These are phyloP conservation scores for Cettia cetti DNA, from an alignment of 2,113 vertebrate genomes.

Conservation along the genomic window DNA sequence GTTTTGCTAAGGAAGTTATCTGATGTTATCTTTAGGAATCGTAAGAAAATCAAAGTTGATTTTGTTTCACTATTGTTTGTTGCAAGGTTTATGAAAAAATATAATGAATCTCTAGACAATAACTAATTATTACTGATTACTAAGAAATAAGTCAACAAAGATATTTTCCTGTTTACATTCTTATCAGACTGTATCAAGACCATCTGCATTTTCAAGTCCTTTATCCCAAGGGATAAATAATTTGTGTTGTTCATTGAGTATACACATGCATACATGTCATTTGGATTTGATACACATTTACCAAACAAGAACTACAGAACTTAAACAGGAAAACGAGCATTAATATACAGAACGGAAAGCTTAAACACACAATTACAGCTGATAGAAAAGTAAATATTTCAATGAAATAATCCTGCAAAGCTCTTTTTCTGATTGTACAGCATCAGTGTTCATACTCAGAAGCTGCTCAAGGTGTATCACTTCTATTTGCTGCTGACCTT, in stretches of 20 bases:
- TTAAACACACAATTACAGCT: background rate
- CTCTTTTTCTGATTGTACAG: background rate
- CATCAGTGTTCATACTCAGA: background rate
- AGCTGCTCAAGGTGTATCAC: background rate
- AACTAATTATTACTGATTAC: conserved; percentile 79
- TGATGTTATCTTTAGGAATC: background rate
- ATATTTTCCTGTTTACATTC: conserved; percentile 83
- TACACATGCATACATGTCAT: conserved; percentile 60
- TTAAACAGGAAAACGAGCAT: background rate
- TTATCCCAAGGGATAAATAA: conserved; percentile 73
- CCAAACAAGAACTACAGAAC: conserved; percentile 3
- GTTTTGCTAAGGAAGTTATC: conserved; percentile 12
- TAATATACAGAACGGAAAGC: conserved; percentile 3
- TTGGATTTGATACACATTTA: conserved; percentile 45
- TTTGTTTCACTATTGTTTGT: conserved; percentile 49
- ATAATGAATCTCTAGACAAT: conserved; percentile 71
- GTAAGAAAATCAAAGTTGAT: conserved; percentile 42
- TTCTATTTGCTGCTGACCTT: background rate
- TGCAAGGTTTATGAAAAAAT: conserved; percentile 58
- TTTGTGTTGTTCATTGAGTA: conserved; percentile 65
- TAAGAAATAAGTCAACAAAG: conserved; percentile 80
- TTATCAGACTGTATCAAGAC: conserved; percentile 79
- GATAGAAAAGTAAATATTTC: background rate
- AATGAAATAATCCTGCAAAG: background rate
- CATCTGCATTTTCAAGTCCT: conserved; percentile 78